These are phyloP conservation scores for Parasteatoda lunata DNA, from an alignment of 2,888 invertebrate genomes.

Conservation along the genomic window DNA sequence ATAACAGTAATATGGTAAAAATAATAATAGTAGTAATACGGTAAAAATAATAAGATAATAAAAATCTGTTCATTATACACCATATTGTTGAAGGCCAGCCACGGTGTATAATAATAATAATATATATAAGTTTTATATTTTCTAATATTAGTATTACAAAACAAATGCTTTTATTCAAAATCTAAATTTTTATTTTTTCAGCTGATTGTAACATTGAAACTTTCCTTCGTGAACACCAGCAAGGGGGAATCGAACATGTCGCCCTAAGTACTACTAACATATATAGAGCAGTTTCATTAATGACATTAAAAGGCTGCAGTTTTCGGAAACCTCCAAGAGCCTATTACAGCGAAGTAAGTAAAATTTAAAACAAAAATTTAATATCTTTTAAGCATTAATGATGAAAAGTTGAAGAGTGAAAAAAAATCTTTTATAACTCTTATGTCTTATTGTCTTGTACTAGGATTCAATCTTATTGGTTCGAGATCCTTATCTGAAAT, in stretches of 20 bases:
- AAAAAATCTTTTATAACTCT: not conserved
- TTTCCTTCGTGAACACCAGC: conserved; percentile 75
- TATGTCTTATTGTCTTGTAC: not conserved
- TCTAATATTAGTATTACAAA: no score
- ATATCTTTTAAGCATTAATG: not conserved
- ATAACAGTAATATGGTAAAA: no score
- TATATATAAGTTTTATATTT: no score
- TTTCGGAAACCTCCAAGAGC: conserved; percentile 75
- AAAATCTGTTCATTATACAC: no score
- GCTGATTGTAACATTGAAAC: conserved; percentile 75
- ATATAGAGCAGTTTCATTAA: conserved; percentile 72
- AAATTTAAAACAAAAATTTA: not conserved
- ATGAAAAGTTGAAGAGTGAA: not conserved
- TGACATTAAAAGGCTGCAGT: conserved; percentile 72
- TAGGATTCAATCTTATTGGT: no score
- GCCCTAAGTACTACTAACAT: conserved; percentile 74
- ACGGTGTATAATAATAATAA: no score
- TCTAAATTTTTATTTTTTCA: conserved; percentile 64
- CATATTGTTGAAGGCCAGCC: no score
- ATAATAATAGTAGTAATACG: no score
- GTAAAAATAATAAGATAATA: no score
- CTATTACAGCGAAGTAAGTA: conserved; percentile 75
- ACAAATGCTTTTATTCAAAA: no score
- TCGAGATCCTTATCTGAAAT: no score
- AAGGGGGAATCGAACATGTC: conserved; percentile 76